Evolutionary conservation across 23 tunicate species (phyloP), one percentile per base, ranked within the genome.

Genomic region (Botrylloides violaceus): DNA sequence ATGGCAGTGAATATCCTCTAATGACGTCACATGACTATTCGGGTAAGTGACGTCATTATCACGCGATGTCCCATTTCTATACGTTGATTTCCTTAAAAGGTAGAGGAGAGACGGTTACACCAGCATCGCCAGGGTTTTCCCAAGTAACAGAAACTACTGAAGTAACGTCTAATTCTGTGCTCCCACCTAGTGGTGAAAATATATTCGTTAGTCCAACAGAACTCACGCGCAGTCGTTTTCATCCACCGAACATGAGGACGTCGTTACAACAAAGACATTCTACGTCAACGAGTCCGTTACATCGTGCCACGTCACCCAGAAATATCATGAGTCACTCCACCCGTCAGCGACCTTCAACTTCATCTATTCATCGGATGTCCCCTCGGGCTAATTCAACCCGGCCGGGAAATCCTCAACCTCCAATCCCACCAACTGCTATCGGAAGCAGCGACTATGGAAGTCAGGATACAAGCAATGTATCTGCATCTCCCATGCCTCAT

Each of bases 381-480:
- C 53, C 53, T 7, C 53, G 15, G 12, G 53, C 12, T 7, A 43
- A 43, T 15, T 7, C 9, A 9, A 43, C 53, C 9, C n/a, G n/a
- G n/a, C 53, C 53, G 53, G 15, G 12, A 9, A 43, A 23, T 20
- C 12, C 73, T 3, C 48, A 66, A 9, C 56, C 73, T 66, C 35
- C 70, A 29, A 29, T 37, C 36, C 29, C 70, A 63, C 70, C 70
- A 63, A 36, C 56, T 6, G 24, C 36, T 33, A 53, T 31, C 23
- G 73, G 73, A 19, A 66, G 73, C 36, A 66, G 73, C 27, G 73
- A 38, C 58, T 66, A 66, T 38, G 73, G 73, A 36, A 66, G 73
- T 38, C 73, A 66, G 26, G 73, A 66, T 22, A 36, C 56, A 3
- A 66, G 73, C 58, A 66, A 66, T 20, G 22, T 29, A 7, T 66